Percentiles rank a stretch among this genome's conserved stretches.
These are phyloP conservation scores for Xestia rhomboidea DNA, from an alignment of 2,888 invertebrate genomes.

Conservation along the genomic window DNA sequence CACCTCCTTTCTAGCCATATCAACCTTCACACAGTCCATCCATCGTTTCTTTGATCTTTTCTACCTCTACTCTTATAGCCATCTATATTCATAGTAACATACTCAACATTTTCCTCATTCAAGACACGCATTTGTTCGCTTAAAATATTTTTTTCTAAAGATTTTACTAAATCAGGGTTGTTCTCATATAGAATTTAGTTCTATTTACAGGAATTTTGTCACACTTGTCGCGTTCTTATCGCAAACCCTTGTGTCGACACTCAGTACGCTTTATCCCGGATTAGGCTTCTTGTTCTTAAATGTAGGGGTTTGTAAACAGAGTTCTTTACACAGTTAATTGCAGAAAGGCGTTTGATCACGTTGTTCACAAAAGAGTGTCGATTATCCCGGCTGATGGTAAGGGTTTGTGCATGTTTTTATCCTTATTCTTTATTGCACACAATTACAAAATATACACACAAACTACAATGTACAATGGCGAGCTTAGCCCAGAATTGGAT, in stretches of 20 bases:
- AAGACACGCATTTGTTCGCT: neutral
- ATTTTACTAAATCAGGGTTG: neutral
- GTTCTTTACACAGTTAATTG: constrained; percentile 26
- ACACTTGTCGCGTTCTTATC: constrained; percentile 2
- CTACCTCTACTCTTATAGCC: too few relatives aligned
- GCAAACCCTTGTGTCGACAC: neutral
- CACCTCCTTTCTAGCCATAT: too few relatives aligned
- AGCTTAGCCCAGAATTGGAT: too few relatives aligned
- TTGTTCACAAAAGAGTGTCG: neutral
- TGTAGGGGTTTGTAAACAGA: constrained; percentile 21
- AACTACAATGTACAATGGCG: too few relatives aligned
- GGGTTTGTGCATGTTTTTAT: neutral
- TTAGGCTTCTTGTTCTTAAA: constrained; percentile 17
- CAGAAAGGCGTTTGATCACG: constrained; percentile 26
- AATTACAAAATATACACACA: too few relatives aligned
- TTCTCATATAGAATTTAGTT: neutral
- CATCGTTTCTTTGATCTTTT: too few relatives aligned
- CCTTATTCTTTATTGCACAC: too few relatives aligned
- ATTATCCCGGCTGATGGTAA: neutral
- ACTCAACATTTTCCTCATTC: too few relatives aligned
- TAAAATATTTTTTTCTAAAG: neutral
- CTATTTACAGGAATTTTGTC: constrained; percentile 9
- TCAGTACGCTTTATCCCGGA: constrained; percentile 18
- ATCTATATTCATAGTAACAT: too few relatives aligned
- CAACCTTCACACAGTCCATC: too few relatives aligned